Base-by-base conservation (phyloP, 2,113 vertebrate species). In the Gallinago undulata region DNA sequence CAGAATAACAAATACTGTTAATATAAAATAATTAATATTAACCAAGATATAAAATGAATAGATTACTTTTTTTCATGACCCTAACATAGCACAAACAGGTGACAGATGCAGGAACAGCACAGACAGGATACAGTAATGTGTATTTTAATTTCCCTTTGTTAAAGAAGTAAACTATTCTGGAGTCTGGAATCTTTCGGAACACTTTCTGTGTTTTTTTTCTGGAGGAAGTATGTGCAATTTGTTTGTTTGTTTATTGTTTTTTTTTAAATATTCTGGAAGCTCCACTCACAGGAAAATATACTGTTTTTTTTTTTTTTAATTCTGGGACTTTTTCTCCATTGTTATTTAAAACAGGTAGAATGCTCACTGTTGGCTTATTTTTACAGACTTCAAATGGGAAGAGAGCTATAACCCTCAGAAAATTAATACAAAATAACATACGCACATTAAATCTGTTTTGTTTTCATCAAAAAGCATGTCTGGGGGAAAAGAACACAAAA, bases 381-480 rank as follows among this genome's bases (percentile, higher is more conserved):
- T 76, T 51, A 73, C 11, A 83, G n/a, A 18, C 11, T 4, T 70
- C 7, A 28, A 13, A 57, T 19, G 0, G 3, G 39, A 94, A 74
- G 39, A 60, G 15, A 51, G 4, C 19, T 69, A 4, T 37, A 60
- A 43, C 13, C 73, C 7, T 51, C 2, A 75, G 13, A 60, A 47
- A 68, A 76, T 13, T 21, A 39, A 57, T 21, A 50, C 1, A 56
- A 87, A 86, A 27, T 13, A 78, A 57, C 77, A 60, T 37, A 13
- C 4, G 27, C 1, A 10, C 11, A n/a, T 28, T 55, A 25, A 43
- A 51, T 39, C 2, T 9, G 6, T 0, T 0, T 6, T n/a, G 45
- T 55, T 78, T 45, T 21, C n/a, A 73, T 10, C 4, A 72, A 76
- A 75, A 64, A 57, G 1, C 22, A 30, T 43, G 1, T 19, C 43